These are phyloP conservation scores for Nycticryphes semicollaris DNA, from an alignment of 2,113 vertebrate species.

Conservation along the genomic window DNA sequence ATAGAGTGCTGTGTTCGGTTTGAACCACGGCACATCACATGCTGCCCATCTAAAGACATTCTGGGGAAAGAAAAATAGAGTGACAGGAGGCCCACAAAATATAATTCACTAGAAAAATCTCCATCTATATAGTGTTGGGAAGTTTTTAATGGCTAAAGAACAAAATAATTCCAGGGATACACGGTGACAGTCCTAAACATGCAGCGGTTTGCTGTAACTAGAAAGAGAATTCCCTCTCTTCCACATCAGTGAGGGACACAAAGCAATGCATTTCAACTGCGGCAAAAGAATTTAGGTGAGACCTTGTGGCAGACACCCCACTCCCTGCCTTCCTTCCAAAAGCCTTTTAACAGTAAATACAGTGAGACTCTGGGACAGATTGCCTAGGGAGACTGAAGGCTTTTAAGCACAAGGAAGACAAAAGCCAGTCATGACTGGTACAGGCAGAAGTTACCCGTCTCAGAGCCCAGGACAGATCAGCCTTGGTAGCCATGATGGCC, in stretches of 20 bases:
- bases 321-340: background rate
- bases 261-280: background rate
- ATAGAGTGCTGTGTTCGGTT: background rate
- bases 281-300: background rate
- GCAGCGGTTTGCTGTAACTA: background rate
- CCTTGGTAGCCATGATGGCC: background rate
- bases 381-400: background rate
- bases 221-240: background rate
- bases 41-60: background rate
- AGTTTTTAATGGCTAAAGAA: background rate
- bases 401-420: background rate
- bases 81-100: background rate
- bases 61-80: background rate
- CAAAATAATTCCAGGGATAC: background rate
- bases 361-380: background rate
- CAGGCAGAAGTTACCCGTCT: background rate
- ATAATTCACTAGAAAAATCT: background rate
- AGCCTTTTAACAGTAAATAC: background rate
- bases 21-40: background rate
- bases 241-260: background rate
- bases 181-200: background rate
- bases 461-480: background rate
- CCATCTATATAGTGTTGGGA: background rate
- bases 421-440: background rate
- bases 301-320: background rate